phyloP scores from a whole-genome alignment of 2,113 vertebrate species.

The Accipiter cooperii region DNA sequence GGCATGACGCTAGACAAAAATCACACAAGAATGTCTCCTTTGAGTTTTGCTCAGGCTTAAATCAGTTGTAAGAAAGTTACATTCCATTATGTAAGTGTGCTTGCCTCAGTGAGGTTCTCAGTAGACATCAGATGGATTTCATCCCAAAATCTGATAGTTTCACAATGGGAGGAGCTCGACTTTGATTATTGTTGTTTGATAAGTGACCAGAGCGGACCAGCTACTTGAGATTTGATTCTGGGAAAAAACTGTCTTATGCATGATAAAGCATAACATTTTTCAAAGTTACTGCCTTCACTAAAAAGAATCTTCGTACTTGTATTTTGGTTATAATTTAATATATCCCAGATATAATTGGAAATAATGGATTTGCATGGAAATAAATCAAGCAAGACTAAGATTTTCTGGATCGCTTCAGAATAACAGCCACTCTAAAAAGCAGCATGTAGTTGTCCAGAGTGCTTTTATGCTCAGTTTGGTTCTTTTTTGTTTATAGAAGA shows the following conservation, averaged over 20 bases:
- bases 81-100: background rate
- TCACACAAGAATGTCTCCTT: background rate
- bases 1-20: background rate
- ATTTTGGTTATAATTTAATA: background rate
- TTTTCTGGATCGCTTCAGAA: background rate
- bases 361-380: background rate
- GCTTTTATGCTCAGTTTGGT: background rate
- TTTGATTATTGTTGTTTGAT: background rate
- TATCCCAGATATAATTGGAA: background rate
- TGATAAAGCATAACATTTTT: background rate
- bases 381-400: background rate
- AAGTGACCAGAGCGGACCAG: background rate
- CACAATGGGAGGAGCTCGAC: background rate
- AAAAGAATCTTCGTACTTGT: background rate
- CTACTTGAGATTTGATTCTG: background rate
- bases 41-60: background rate
- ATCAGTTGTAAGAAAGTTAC: background rate
- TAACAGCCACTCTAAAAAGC: background rate
- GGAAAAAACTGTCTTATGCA: background rate
- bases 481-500: background rate
- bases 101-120: background rate
- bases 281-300: background rate
- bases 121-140: background rate
- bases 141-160: background rate
- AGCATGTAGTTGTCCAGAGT: rapidly evolving